phyloP scores from a whole-genome alignment of 2,797 vertebrate genomes.

The Coregonus ussuriensis region DNA sequence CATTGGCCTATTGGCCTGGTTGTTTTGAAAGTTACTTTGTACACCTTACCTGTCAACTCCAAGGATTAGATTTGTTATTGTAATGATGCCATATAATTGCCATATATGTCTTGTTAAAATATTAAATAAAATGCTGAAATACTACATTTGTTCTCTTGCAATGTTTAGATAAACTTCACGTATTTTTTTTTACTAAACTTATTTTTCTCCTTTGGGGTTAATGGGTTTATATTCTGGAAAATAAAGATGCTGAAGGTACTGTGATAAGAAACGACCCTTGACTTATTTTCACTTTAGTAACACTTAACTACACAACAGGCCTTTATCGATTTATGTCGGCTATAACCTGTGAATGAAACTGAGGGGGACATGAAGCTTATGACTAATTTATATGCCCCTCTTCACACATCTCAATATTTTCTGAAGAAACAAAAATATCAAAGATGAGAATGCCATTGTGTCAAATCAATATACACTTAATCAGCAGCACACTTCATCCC shows the following conservation, averaged over 20 bases:
- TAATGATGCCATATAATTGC: constrained; percentile 21
- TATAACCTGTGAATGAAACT: background rate
- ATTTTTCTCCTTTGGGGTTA: background rate
- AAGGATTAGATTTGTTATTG: constrained; percentile 2
- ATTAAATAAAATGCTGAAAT: constrained; percentile 30
- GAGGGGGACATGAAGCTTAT: background rate
- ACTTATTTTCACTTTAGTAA: background rate
- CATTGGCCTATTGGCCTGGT: background rate
- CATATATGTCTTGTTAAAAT: constrained; percentile 19
- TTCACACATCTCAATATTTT: background rate
- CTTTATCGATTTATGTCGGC: background rate
- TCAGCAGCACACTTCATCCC: background rate
- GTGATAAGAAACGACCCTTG: background rate
- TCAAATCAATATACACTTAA: background rate
- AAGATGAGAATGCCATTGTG: background rate
- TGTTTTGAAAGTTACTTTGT: background rate
- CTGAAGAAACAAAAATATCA: background rate
- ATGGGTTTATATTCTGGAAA: background rate
- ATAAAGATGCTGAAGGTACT: background rate
- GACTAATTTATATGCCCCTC: background rate
- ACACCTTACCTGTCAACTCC: background rate
- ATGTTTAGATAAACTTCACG: background rate
- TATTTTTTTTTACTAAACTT: background rate
- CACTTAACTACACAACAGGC: background rate
- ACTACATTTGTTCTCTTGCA: background rate